Conservation (phyloP, 2,113 vertebrate genomes). For the Synchiropus splendidus region DNA sequence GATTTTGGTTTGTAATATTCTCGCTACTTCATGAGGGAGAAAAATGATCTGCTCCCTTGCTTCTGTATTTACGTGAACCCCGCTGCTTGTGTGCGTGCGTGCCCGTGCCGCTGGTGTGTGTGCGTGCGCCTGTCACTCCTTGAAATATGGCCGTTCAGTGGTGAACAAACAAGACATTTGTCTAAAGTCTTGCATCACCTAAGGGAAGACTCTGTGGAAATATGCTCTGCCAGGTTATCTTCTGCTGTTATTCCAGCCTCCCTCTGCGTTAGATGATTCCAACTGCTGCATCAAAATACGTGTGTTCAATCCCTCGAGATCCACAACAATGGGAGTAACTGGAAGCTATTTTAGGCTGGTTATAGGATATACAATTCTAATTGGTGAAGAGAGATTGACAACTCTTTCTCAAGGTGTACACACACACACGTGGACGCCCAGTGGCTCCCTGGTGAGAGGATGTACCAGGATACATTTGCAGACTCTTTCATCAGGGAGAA, state of each 20-base stretch:
- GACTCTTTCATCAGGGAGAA: constrained; percentile 57
- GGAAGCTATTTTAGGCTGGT: no score
- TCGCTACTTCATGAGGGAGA: constrained; percentile 55
- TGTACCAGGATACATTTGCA: constrained; percentile 51
- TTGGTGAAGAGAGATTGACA: no score
- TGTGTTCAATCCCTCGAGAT: no score
- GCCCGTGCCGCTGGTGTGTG: constrained; percentile 20
- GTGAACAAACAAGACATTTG: constrained; percentile 69
- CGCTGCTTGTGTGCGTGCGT: constrained; percentile 8
- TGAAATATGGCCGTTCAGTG: constrained; percentile 61
- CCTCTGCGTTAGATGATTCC: constrained; percentile 30
- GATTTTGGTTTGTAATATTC: constrained; percentile 66
- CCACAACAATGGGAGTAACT: no score
- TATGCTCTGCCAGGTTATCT: constrained; percentile 53
- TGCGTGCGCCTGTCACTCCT: constrained; percentile 37
- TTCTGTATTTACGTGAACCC: constrained; percentile 11
- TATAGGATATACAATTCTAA: no score
- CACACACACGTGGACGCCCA: constrained; percentile 7
- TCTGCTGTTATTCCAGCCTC: constrained; percentile 36
- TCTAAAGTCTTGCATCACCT: constrained; percentile 66
- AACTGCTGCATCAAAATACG: constrained; percentile 1
- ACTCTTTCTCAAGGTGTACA: neutral
- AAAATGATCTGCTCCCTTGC: constrained; percentile 48
- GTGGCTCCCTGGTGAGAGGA: constrained; percentile 34
- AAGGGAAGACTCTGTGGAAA: constrained; percentile 52